Evolutionary conservation across 2,797 vertebrate species (phyloP).

Genomic region (Anas acuta): DNA sequence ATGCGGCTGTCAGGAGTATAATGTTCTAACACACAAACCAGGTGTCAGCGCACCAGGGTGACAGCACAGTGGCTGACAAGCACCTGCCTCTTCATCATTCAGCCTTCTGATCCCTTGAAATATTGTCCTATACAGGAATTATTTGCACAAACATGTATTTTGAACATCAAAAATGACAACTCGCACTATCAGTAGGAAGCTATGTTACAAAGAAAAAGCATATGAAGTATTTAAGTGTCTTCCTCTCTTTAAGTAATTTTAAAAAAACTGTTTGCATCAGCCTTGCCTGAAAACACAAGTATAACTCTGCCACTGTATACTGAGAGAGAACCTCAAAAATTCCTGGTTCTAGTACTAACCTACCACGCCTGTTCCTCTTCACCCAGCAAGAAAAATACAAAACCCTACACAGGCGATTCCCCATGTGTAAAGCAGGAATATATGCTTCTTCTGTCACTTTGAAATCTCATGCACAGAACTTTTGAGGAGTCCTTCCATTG

Average conservation of each 20-base stretch:
- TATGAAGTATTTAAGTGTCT: not conserved
- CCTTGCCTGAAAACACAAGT: not conserved
- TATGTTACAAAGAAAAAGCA: not conserved
- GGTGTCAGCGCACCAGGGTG: not conserved
- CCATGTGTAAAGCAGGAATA: not conserved
- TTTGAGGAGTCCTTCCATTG: not conserved
- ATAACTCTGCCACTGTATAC: not conserved
- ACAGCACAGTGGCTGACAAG: not conserved
- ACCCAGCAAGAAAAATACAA: not conserved
- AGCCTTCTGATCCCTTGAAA: not conserved
- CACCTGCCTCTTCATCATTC: not conserved
- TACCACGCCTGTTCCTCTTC: not conserved
- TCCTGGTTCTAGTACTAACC: not conserved
- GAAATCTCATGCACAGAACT: not conserved
- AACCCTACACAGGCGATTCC: not conserved
- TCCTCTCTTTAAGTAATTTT: not conserved
- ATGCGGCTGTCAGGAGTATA: fast-evolving
- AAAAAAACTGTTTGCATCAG: not conserved
- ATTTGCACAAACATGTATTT: not conserved
- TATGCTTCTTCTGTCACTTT: not conserved
- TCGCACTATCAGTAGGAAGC: not conserved
- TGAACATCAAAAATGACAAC: not conserved
- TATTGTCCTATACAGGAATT: not conserved
- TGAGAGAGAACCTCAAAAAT: not conserved
- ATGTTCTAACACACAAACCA: fast-evolving